Conservation (phyloP, 2,113 vertebrate genomes). For the Osmerus eperlanus region DNA sequence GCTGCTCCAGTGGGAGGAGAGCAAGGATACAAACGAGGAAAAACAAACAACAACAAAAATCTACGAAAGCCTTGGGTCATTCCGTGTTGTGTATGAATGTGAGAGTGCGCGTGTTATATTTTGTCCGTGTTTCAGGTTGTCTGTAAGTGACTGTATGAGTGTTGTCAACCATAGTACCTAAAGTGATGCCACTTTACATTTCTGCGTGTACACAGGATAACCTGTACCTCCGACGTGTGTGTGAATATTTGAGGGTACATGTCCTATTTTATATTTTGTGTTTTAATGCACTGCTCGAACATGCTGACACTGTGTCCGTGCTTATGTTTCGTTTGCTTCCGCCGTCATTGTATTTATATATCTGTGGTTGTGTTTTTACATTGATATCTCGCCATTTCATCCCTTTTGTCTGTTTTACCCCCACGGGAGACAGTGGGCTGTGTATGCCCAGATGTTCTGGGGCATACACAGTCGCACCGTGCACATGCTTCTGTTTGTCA, state of each 20-base stretch:
- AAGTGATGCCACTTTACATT: conserved; percentile 39
- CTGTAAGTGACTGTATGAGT: conserved; percentile 49
- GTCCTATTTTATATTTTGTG: conserved; percentile 31
- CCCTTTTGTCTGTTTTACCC: conserved; percentile 14
- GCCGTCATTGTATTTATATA: conserved; percentile 63
- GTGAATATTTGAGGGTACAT: conserved; percentile 60
- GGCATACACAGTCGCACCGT: neutral
- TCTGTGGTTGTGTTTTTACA: conserved; percentile 50
- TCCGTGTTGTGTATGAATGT: conserved; percentile 50
- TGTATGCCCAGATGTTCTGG: neutral
- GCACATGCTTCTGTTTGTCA: neutral
- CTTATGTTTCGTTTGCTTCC: conserved; percentile 36
- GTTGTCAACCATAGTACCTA: conserved; percentile 43
- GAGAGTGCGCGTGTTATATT: conserved; percentile 27
- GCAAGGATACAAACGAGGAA: neutral
- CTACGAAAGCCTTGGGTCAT: conserved; percentile 57
- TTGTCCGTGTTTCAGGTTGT: conserved; percentile 50
- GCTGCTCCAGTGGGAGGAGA: no score
- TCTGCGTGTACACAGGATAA: conserved; percentile 45
- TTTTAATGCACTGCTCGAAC: conserved; percentile 67
- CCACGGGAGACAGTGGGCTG: no score
- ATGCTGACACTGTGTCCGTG: conserved; percentile 59
- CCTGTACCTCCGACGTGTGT: conserved; percentile 50
- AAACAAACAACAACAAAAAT: conserved; percentile 17
- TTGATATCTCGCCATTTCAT: conserved; percentile 48